These are phyloP conservation scores for Pangasius krempfi DNA, from an alignment of 2,797 vertebrate genomes.

Conservation along the genomic window DNA sequence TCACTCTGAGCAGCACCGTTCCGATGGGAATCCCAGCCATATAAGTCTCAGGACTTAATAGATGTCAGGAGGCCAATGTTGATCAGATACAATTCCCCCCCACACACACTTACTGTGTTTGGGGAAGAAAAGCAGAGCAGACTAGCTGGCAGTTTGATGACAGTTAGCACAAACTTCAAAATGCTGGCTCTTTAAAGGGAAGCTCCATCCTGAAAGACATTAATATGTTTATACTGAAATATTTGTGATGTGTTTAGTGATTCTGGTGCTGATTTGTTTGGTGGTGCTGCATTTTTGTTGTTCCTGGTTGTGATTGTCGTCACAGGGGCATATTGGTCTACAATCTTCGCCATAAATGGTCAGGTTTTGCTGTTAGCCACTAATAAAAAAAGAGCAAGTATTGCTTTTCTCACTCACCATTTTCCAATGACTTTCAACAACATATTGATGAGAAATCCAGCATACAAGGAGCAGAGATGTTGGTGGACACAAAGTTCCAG, in stretches of 20 bases:
- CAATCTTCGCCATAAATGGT: neutral
- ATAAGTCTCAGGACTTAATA: slow-evolving; percentile 62
- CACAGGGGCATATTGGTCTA: neutral
- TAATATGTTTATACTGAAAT: neutral
- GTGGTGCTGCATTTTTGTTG: no score
- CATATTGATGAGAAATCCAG: neutral
- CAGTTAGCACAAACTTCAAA: neutral
- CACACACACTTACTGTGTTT: slow-evolving; percentile 40
- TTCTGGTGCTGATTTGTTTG: neutral
- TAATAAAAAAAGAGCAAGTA: neutral
- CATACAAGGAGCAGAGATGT: neutral
- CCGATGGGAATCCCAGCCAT: slow-evolving; percentile 63
- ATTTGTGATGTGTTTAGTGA: neutral
- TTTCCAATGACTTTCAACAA: neutral
- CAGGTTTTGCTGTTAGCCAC: neutral
- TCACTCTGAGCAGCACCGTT: slow-evolving; percentile 45
- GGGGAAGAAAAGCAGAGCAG: slow-evolving; percentile 64
- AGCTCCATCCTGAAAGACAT: neutral
- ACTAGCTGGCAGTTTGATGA: slow-evolving; percentile 56
- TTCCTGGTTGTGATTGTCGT: neutral
- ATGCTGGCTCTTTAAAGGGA: neutral
- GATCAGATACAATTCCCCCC: slow-evolving; percentile 55
- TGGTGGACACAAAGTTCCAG: neutral
- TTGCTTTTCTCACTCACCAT: neutral
- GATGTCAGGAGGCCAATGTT: slow-evolving; percentile 61